Percentiles rank a stretch among this genome's conserved stretches.
These are phyloP conservation scores for Meloidogyne floridensis DNA, from an alignment of 1,140 invertebrate species.

Conservation along the genomic window DNA sequence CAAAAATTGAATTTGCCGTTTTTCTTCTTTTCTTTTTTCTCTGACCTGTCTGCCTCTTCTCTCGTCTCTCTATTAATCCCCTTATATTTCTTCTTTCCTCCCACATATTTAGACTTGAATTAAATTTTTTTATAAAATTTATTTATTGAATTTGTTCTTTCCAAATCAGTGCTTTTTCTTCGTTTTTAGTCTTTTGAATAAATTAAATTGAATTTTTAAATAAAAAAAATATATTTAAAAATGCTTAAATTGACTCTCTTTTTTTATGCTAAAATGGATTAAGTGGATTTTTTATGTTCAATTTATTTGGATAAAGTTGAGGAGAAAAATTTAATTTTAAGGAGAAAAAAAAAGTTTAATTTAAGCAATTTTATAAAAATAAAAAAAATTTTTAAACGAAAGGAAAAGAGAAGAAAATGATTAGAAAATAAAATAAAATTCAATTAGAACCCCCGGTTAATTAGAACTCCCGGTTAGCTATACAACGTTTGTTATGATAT, in stretches of 20 bases:
- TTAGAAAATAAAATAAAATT: too few relatives aligned
- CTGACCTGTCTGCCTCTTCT: neutral
- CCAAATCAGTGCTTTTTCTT: neutral
- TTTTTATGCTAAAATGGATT: constrained; percentile 10
- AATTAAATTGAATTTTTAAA: neutral
- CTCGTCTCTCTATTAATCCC: neutral
- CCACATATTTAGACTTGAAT: neutral
- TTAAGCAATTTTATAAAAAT: neutral
- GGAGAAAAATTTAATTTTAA: neutral
- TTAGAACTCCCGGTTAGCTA: too few relatives aligned
- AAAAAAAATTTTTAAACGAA: neutral
- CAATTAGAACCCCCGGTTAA: too few relatives aligned
- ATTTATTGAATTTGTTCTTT: neutral
- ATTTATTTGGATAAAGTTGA: neutral
- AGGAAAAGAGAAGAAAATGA: too few relatives aligned
- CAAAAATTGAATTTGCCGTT: neutral
- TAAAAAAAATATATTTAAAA: neutral
- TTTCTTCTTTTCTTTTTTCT: neutral
- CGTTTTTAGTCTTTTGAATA: neutral
- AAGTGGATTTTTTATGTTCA: neutral
- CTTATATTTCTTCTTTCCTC: constrained; percentile 1
- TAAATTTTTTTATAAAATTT: too few relatives aligned
- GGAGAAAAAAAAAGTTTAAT: neutral
- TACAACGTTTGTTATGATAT: too few relatives aligned
- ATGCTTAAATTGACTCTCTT: neutral